phyloP scores from a whole-genome alignment of 1,140 invertebrate species.

The Drosophila saltans region DNA sequence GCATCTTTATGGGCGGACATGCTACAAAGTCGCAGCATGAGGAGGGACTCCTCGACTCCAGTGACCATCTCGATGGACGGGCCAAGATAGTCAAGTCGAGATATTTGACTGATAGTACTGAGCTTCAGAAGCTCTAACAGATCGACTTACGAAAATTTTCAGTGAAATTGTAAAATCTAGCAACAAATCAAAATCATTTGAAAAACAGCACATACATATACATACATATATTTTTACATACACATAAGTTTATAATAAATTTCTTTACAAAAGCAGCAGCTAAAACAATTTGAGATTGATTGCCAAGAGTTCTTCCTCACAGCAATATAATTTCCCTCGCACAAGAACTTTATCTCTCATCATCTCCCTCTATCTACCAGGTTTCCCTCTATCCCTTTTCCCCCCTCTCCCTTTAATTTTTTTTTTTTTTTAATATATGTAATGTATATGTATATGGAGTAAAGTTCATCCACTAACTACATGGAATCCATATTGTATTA shows the following conservation, averaged over 20 bases:
- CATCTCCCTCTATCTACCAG: not conserved
- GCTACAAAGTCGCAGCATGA: slow-evolving; percentile 56
- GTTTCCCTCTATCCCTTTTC: not conserved
- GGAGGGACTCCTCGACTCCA: slow-evolving; percentile 63
- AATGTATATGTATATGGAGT: not conserved
- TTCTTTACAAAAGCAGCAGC: not conserved
- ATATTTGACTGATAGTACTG: slow-evolving; percentile 69
- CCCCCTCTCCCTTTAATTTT: not conserved
- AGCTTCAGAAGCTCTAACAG: slow-evolving; percentile 74
- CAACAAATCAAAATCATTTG: slow-evolving; percentile 28
- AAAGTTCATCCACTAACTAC: no score
- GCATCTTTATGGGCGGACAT: slow-evolving; percentile 53
- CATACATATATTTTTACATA: slow-evolving; percentile 7
- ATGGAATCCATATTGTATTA: not conserved
- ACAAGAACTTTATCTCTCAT: not conserved
- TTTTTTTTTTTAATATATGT: not conserved
- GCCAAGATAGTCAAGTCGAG: slow-evolving; percentile 71
- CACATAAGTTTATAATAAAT: no score
- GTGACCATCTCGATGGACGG: slow-evolving; percentile 50
- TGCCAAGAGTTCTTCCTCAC: not conserved
- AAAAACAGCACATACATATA: slow-evolving; percentile 2
- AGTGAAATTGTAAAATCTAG: slow-evolving; percentile 58
- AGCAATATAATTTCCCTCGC: not conserved
- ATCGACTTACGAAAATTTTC: slow-evolving; percentile 49
- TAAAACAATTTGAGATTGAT: not conserved